These are phyloP conservation scores for Perca flavescens DNA, from an alignment of 2,113 vertebrate species.

Conservation along the genomic window DNA sequence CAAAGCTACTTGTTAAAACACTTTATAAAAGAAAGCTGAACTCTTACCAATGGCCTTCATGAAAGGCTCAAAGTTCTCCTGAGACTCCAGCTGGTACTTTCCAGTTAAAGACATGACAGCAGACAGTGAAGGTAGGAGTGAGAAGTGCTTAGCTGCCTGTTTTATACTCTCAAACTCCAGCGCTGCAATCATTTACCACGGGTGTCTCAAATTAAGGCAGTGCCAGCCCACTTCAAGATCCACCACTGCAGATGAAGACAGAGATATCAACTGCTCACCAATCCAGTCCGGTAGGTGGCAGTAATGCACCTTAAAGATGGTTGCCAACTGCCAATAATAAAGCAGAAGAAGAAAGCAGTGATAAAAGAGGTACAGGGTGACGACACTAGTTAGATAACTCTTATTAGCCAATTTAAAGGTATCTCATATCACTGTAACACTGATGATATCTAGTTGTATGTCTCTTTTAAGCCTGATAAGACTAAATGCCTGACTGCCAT, in stretches of 20 bases:
- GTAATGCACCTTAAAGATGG: too few relatives aligned
- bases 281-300: too few relatives aligned
- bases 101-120: conserved; percentile 84
- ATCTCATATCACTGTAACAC: too few relatives aligned
- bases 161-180: conserved; percentile 67
- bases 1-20: not conserved
- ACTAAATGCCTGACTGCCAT: too few relatives aligned
- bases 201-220: conserved; percentile 63
- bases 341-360: too few relatives aligned
- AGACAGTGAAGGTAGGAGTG: conserved; percentile 25
- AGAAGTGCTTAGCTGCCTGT: rapidly evolving
- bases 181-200: conserved; percentile 77
- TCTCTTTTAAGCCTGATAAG: too few relatives aligned
- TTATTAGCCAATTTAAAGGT: not conserved
- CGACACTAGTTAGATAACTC: conserved; percentile 5
- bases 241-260: conserved; percentile 24
- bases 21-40: not conserved
- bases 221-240: conserved; percentile 11
- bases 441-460: too few relatives aligned
- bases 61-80: conserved; percentile 93
- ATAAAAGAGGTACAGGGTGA: not conserved
- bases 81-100: conserved; percentile 89
- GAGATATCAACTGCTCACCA: conserved; percentile 1
- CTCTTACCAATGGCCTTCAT: conserved; percentile 93
- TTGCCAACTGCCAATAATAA: too few relatives aligned